These are phyloP conservation scores for Himalopsyche phryganea DNA, from an alignment of 1,140 invertebrate species.

Conservation along the genomic window DNA sequence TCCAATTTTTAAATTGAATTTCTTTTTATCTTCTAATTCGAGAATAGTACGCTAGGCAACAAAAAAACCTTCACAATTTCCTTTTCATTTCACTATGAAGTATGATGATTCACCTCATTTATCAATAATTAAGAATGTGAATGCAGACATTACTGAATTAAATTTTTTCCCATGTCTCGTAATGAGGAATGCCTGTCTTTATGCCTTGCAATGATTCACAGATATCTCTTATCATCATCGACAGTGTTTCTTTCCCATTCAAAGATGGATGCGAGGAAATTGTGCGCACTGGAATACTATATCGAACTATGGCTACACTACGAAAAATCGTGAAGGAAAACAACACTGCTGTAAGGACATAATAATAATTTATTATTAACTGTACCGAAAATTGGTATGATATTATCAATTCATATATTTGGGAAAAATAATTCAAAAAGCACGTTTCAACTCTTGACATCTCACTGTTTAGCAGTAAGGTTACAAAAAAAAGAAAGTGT, in stretches of 20 bases:
- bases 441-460: not conserved
- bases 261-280: slow-evolving; percentile 43
- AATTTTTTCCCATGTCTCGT: too few relatives aligned
- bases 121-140: too few relatives aligned
- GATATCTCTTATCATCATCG: slow-evolving; percentile 47
- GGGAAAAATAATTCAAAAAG: not conserved
- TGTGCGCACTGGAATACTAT: slow-evolving; percentile 45
- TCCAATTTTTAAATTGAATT: too few relatives aligned
- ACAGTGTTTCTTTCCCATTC: slow-evolving; percentile 49
- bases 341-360: slow-evolving; percentile 43
- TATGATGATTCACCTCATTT: too few relatives aligned
- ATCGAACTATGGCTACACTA: slow-evolving; percentile 43
- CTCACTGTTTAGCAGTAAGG: not conserved
- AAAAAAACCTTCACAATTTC: too few relatives aligned
- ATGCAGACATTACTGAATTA: too few relatives aligned
- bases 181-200: too few relatives aligned
- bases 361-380: not conserved
- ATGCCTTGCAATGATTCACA: too few relatives aligned
- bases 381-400: not conserved
- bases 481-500: not conserved
- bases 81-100: too few relatives aligned
- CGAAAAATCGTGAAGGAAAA: slow-evolving; percentile 39
- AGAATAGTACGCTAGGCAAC: too few relatives aligned
- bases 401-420: not conserved
- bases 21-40: too few relatives aligned